Percentiles rank a stretch among this genome's conserved stretches.
These are phyloP conservation scores for Mastacembelus armatus DNA, from an alignment of 2,797 vertebrate species.

Conservation along the genomic window DNA sequence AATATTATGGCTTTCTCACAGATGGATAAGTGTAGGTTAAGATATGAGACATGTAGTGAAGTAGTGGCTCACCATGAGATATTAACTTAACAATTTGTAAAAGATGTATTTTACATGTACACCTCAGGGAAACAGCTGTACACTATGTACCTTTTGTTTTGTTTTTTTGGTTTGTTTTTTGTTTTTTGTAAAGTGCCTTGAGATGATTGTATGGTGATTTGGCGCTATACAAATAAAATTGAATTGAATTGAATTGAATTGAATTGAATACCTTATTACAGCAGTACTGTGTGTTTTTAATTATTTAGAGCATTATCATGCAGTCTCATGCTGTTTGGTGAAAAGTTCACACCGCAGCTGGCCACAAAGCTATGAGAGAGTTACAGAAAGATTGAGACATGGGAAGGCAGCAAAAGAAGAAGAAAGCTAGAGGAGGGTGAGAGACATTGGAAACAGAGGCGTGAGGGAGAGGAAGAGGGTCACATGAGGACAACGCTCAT, in stretches of 20 bases:
- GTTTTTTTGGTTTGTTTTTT: too few species aligned
- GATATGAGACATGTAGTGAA: too few species aligned
- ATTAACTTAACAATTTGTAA: too few species aligned
- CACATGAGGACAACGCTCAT: slow-evolving; percentile 45
- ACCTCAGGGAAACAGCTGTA: slow-evolving; percentile 14
- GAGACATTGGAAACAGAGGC: slow-evolving; percentile 37
- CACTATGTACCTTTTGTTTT: not conserved
- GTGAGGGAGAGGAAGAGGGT: slow-evolving; percentile 35
- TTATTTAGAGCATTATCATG: not conserved
- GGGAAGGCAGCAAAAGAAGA: slow-evolving; percentile 10
- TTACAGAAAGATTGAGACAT: slow-evolving; percentile 12
- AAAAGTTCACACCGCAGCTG: slow-evolving; percentile 27
- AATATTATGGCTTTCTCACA: slow-evolving; percentile 48
- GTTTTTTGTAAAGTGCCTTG: too few species aligned
- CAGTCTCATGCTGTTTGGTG: not conserved
- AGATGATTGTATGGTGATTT: too few species aligned
- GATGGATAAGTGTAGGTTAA: slow-evolving; percentile 45
- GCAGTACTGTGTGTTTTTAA: not conserved
- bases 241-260: too few species aligned
- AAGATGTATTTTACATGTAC: too few species aligned
- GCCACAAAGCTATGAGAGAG: slow-evolving; percentile 11
- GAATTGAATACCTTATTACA: not conserved
- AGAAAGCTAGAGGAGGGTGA: slow-evolving; percentile 12
- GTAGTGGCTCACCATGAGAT: too few species aligned
- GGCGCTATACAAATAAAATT: too few species aligned